These are phyloP conservation scores for Felis chaus DNA, from an alignment of 2,113 vertebrate species.

Conservation along the genomic window DNA sequence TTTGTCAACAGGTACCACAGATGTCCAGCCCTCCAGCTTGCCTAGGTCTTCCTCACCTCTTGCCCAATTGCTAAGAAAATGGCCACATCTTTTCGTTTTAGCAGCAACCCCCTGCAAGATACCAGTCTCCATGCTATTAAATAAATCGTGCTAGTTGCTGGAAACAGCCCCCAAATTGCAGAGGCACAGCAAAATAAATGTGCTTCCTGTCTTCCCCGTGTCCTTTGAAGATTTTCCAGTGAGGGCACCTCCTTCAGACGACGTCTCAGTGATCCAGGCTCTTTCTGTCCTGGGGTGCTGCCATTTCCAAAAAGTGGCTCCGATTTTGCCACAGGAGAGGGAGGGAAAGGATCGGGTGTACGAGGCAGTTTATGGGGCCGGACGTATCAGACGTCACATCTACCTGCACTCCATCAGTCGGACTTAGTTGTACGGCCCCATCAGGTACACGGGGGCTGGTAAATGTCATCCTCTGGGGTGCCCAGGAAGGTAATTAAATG, in stretches of 20 bases:
- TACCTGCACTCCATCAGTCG: neutral
- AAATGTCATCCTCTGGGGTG: neutral
- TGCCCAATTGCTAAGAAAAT: neutral
- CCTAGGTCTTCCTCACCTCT: neutral
- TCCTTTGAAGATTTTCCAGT: neutral
- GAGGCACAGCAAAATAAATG: neutral
- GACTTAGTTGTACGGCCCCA: neutral
- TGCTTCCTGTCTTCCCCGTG: neutral
- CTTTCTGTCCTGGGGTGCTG: neutral
- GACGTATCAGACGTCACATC: neutral
- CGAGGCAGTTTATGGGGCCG: neutral
- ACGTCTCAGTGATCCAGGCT: neutral
- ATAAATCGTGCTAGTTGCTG: neutral
- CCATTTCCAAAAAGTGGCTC: neutral
- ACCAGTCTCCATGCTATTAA: neutral
- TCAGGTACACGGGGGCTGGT: neutral
- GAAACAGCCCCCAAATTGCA: neutral
- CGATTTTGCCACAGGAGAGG: neutral
- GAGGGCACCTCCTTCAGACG: neutral
- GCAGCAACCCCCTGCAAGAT: neutral
- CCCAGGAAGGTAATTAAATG: neutral
- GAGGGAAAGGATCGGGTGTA: neutral
- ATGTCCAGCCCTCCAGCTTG: neutral
- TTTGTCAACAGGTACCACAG: accelerated
- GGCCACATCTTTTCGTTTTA: too few relatives aligned